Conservation (phyloP, 2,113 vertebrate genomes). For the Pluvialis apricaria region DNA sequence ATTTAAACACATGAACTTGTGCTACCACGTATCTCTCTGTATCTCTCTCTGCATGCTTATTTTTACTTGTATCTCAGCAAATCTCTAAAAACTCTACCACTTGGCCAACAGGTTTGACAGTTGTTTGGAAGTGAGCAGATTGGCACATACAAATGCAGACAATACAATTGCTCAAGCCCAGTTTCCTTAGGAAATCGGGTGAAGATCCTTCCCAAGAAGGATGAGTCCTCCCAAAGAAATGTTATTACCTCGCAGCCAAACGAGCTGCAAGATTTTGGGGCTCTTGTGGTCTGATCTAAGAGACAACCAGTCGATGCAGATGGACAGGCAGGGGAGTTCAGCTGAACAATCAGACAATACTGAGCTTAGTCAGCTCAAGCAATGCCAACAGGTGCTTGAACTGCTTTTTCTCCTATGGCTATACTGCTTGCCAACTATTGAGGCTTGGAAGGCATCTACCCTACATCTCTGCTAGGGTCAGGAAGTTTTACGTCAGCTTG, state of each 20-base stretch:
- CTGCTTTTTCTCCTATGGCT: not conserved
- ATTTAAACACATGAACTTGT: slow-evolving; percentile 29
- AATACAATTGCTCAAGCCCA: not conserved
- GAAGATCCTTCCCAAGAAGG: not conserved
- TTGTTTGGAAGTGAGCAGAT: not conserved
- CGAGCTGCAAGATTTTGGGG: not conserved
- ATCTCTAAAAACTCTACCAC: not conserved
- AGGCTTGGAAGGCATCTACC: not conserved
- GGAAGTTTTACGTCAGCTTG: not conserved
- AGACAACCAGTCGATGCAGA: not conserved
- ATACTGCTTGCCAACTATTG: not conserved
- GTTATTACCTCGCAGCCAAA: not conserved
- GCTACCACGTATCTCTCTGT: not conserved
- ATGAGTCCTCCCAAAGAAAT: not conserved
- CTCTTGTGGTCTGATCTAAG: not conserved
- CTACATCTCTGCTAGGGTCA: not conserved
- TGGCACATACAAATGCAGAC: not conserved
- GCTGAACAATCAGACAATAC: not conserved
- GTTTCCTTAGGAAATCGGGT: not conserved
- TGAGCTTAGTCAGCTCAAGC: not conserved
- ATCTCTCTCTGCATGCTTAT: not conserved
- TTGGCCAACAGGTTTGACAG: not conserved
- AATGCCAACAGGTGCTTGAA: not conserved
- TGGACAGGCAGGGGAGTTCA: not conserved
- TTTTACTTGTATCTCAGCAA: slow-evolving; percentile 25